Conservation (phyloP, 2,888 invertebrate species). For the Xanthorhoe spadicearia region DNA sequence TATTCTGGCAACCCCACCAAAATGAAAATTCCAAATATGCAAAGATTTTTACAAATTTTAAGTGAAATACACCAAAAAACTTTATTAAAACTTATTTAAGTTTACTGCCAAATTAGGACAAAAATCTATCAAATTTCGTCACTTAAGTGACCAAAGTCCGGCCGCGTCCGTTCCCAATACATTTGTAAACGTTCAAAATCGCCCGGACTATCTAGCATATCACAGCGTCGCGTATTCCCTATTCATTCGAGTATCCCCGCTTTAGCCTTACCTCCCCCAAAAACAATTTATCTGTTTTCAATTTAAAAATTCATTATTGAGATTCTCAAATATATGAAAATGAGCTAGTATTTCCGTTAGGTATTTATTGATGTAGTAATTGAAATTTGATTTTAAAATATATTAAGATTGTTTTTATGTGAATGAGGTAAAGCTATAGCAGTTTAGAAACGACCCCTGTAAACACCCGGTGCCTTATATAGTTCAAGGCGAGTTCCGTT, state of each 20-base stretch:
- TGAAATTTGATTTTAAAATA: background rate
- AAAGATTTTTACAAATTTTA: background rate
- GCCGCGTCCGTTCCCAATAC: conserved; percentile 48
- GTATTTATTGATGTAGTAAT: background rate
- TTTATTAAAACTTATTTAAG: background rate
- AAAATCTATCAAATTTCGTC: conserved; percentile 31
- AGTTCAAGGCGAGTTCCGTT: conserved; percentile 39
- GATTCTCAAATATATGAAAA: background rate
- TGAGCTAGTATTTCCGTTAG: background rate
- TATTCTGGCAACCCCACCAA: no score
- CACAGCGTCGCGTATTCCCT: conserved; percentile 77
- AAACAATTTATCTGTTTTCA: background rate
- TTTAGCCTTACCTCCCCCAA: conserved; percentile 36
- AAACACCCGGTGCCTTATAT: conserved; percentile 73
- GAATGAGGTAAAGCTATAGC: conserved; percentile 39
- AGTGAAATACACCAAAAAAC: background rate
- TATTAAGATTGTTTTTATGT: background rate
- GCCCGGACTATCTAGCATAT: conserved; percentile 70
- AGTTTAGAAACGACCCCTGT: conserved; percentile 64
- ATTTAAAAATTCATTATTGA: background rate
- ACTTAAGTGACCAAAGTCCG: conserved; percentile 47
- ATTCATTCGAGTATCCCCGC: conserved; percentile 67
- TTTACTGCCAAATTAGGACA: conserved; percentile 25
- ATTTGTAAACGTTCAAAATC: conserved; percentile 53
- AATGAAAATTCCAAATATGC: no score